Percentiles rank a stretch among this genome's conserved stretches.
Conservation (phyloP, 2,888 invertebrate species). For the Caenorhabditis sulstoni region DNA sequence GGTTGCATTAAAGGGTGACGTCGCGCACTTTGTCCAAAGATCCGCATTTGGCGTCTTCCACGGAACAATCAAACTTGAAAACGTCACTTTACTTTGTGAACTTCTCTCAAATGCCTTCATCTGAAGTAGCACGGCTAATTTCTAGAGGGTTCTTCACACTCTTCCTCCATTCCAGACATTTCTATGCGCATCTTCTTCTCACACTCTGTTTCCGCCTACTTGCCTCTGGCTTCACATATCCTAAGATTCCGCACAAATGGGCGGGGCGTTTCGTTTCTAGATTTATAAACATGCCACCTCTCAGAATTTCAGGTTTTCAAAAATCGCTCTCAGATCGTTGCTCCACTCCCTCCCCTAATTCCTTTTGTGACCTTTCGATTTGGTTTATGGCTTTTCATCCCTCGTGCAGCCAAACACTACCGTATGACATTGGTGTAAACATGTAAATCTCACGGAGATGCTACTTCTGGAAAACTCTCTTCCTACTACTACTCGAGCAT, state of each 20-base stretch:
- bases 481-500: background rate
- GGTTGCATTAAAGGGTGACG: slow-evolving; percentile 15
- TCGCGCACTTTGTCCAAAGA: slow-evolving; percentile 11
- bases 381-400: background rate
- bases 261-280: slow-evolving; percentile 38
- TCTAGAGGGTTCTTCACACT: slow-evolving; percentile 40
- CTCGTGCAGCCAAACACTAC: slow-evolving; percentile 8
- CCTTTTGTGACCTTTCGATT: slow-evolving; percentile 13
- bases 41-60: too few species aligned
- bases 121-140: slow-evolving; percentile 19
- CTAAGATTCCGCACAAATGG: slow-evolving; percentile 41
- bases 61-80: slow-evolving; percentile 21
- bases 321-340: slow-evolving; percentile 6
- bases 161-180: slow-evolving; percentile 31
- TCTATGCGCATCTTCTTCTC: slow-evolving; percentile 33
- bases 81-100: slow-evolving; percentile 28
- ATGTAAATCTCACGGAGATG: background rate
- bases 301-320: slow-evolving; percentile 10
- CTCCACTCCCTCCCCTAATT: background rate
- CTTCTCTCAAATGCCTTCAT: background rate
- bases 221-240: slow-evolving; percentile 41
- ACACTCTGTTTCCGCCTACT: slow-evolving; percentile 26
- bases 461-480: too few species aligned
- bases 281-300: slow-evolving; percentile 50
- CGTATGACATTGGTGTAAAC: slow-evolving; percentile 1